Percentiles rank a stretch among this genome's conserved stretches.
Evolutionary conservation across 1,140 invertebrate genomes (phyloP).

Genomic region (Penaeus japonicus): DNA sequence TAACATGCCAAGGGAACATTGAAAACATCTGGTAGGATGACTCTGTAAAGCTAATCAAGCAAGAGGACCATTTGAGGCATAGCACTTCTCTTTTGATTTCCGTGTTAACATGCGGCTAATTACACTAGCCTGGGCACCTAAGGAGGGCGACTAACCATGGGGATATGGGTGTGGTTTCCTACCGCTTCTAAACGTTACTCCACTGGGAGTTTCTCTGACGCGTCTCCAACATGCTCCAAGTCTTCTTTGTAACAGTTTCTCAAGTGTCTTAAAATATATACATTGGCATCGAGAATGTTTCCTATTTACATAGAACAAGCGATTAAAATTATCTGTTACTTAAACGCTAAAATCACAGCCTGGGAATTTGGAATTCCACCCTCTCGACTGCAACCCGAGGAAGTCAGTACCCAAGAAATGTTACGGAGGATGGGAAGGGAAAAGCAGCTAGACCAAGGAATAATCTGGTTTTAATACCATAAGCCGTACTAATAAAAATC

Average conservation of each 20-base stretch:
- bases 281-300: constrained; percentile 39
- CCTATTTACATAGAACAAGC: constrained; percentile 40
- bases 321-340: constrained; percentile 46
- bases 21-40: constrained; percentile 28
- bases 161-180: background rate
- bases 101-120: constrained; percentile 18
- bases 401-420: constrained; percentile 39
- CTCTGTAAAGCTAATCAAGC: constrained; percentile 31
- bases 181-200: background rate
- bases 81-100: constrained; percentile 52
- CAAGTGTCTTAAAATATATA: constrained; percentile 36
- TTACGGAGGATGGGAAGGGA: constrained; percentile 35
- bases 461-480: background rate
- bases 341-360: constrained; percentile 55
- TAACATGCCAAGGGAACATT: constrained; percentile 34
- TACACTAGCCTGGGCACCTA: background rate
- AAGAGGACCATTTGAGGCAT: constrained; percentile 5
- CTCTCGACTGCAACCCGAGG: constrained; percentile 44
- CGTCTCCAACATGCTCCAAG: background rate
- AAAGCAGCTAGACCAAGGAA: background rate
- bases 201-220: background rate
- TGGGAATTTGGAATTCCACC: constrained; percentile 55
- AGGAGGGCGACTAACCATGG: background rate
- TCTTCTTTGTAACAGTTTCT: background rate
- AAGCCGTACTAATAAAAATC: background rate